These are phyloP conservation scores for Danio albolineatus DNA, from an alignment of 2,797 vertebrate genomes.

Conservation along the genomic window DNA sequence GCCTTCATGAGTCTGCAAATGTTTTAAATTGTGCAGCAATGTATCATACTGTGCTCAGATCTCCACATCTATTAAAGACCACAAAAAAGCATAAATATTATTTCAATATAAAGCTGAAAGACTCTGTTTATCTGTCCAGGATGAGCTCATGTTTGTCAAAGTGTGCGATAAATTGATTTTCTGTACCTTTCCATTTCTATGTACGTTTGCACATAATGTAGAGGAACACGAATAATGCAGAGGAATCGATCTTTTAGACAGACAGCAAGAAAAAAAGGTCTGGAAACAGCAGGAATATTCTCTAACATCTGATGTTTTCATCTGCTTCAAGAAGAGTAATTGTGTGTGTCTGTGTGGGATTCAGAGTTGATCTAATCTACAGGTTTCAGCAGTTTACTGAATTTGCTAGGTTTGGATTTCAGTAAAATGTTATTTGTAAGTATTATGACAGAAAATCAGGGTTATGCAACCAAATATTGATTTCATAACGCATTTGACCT, in stretches of 20 bases:
- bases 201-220: not conserved
- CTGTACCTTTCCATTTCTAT: not conserved
- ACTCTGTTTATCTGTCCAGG: not conserved
- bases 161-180: not conserved
- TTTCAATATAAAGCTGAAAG: no score
- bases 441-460: no score
- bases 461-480: no score
- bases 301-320: not conserved
- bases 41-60: not conserved
- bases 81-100: no score
- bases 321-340: not conserved
- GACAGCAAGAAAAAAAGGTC: not conserved
- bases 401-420: no score
- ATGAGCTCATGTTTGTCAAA: slow-evolving; percentile 12
- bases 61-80: no score
- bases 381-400: not conserved
- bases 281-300: not conserved
- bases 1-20: not conserved
- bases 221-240: not conserved
- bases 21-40: not conserved
- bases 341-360: not conserved
- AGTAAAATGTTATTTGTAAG: no score
- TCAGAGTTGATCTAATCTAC: slow-evolving; percentile 11
- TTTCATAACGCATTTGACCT: no score
- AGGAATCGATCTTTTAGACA: slow-evolving; percentile 2